These are phyloP conservation scores for Dorcus parallelipipedus DNA, from an alignment of 2,888 invertebrate species.

Conservation along the genomic window DNA sequence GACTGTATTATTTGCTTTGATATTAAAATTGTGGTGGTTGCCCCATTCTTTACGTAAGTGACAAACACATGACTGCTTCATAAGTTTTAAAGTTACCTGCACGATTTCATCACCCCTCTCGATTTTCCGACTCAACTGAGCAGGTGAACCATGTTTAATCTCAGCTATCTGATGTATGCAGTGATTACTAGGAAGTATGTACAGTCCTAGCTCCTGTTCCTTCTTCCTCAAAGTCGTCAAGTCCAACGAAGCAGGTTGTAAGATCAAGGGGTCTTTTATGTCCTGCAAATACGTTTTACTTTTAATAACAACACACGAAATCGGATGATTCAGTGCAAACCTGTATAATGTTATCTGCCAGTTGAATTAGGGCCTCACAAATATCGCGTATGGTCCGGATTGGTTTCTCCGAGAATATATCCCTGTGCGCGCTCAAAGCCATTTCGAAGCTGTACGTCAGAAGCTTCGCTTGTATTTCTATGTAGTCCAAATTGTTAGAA, in stretches of 20 bases:
- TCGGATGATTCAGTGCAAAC: slow-evolving; percentile 42
- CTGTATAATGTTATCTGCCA: slow-evolving; percentile 83
- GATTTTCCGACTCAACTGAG: slow-evolving; percentile 87
- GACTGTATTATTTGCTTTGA: not conserved
- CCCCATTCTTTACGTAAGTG: too few species aligned
- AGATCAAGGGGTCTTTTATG: slow-evolving; percentile 81
- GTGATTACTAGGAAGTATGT: slow-evolving; percentile 82
- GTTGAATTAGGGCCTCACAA: slow-evolving; percentile 70
- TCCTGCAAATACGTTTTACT: slow-evolving; percentile 53
- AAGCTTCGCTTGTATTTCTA: slow-evolving; percentile 67
- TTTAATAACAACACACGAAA: not conserved
- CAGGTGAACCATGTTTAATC: slow-evolving; percentile 87
- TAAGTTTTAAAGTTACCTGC: slow-evolving; percentile 60
- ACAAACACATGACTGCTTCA: too few species aligned
- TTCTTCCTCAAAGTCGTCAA: slow-evolving; percentile 82
- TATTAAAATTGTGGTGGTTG: too few species aligned
- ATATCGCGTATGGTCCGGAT: slow-evolving; percentile 70
- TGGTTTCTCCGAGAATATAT: slow-evolving; percentile 84
- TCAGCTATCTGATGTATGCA: slow-evolving; percentile 79
- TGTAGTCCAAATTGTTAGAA: slow-evolving; percentile 65
- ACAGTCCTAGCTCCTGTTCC: slow-evolving; percentile 86
- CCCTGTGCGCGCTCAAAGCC: slow-evolving; percentile 87
- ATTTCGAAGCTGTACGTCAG: slow-evolving; percentile 79
- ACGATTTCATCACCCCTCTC: slow-evolving; percentile 96
- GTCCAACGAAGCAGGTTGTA: slow-evolving; percentile 90